A percentile compares a stretch with the other conserved stretches of the same genome.
Conservation (phyloP, 2,888 invertebrate species). For the Encarsia formosa region DNA sequence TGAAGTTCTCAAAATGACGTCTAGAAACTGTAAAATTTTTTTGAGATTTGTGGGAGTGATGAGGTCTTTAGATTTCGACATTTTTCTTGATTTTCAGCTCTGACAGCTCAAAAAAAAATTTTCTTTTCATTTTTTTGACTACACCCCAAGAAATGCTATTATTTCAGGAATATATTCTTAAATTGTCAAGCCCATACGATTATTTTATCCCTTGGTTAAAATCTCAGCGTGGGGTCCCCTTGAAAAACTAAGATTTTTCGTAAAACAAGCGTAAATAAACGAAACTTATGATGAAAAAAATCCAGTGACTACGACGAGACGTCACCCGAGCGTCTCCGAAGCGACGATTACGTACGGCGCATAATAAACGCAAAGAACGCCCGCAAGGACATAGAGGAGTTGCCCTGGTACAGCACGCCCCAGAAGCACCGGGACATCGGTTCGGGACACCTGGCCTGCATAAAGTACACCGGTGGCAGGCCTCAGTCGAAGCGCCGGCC, state of each 20-base stretch:
- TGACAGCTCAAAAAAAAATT: no score
- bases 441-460: conserved; percentile 77
- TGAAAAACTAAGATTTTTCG: neutral
- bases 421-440: conserved; percentile 55
- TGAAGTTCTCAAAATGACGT: no score
- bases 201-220: no score
- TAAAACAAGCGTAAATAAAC: no score
- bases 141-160: no score
- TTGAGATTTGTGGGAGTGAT: no score
- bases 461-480: conserved; percentile 78
- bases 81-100: no score
- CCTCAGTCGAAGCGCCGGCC: conserved; percentile 73
- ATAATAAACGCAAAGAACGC: conserved; percentile 64
- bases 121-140: no score
- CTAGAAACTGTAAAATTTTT: no score
- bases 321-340: conserved; percentile 58
- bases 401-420: conserved; percentile 64
- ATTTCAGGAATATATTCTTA: no score
- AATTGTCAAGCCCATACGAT: no score
- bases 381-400: conserved; percentile 58
- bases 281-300: neutral
- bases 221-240: neutral
- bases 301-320: conserved; percentile 55
- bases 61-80: no score
- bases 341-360: conserved; percentile 69